These are phyloP conservation scores for Microctonus hyperodae DNA, from an alignment of 2,888 invertebrate genomes.

Conservation along the genomic window DNA sequence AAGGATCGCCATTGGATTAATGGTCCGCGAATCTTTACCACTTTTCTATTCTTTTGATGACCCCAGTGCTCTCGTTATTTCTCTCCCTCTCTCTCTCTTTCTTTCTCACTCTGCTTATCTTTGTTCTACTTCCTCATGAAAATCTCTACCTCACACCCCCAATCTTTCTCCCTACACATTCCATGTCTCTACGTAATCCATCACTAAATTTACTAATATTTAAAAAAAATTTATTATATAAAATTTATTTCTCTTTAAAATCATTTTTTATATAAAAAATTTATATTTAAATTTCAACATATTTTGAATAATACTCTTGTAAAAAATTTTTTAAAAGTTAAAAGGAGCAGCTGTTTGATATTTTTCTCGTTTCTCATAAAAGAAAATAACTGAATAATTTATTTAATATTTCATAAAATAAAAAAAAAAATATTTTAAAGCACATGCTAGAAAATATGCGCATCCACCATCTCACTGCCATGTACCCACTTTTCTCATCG, in stretches of 20 bases:
- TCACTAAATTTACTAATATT: too few relatives aligned
- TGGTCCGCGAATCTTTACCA: slow-evolving; percentile 39
- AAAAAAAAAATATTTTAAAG: background rate
- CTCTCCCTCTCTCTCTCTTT: background rate
- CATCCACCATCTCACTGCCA: background rate
- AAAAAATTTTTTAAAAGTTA: background rate
- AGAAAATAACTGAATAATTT: background rate
- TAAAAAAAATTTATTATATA: too few relatives aligned
- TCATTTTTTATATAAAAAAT: too few relatives aligned
- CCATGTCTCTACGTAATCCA: too few relatives aligned
- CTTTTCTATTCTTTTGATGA: background rate
- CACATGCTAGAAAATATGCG: background rate
- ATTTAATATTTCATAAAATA: background rate
- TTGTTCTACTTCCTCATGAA: background rate
- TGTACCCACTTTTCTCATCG: slow-evolving; percentile 17
- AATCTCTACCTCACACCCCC: background rate
- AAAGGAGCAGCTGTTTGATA: background rate
- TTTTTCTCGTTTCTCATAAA: background rate
- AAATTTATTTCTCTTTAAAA: too few relatives aligned
- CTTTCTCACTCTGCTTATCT: background rate
- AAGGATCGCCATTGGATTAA: slow-evolving; percentile 39
- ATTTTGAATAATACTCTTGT: too few relatives aligned
- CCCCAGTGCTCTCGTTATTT: background rate
- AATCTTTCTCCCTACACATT: too few relatives aligned
- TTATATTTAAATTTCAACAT: too few relatives aligned